These are phyloP conservation scores for Trinectes maculatus DNA, from an alignment of 2,113 vertebrate species.

Conservation along the genomic window DNA sequence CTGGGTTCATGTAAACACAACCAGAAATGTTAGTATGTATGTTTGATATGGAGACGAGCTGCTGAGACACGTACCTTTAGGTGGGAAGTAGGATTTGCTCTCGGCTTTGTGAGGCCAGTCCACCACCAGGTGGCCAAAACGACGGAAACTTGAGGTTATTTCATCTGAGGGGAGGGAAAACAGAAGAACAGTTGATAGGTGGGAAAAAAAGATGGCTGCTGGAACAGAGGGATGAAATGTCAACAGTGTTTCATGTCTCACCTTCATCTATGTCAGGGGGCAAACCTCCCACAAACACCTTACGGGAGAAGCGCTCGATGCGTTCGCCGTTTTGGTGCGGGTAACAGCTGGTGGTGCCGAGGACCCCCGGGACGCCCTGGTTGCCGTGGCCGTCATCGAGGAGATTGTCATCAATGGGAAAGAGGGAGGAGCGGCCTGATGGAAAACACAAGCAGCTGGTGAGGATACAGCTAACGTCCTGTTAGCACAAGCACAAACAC, in stretches of 20 bases:
- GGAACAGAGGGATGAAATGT: neutral
- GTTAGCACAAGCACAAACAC: constrained; percentile 14
- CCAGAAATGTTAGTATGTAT: neutral
- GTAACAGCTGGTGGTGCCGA: constrained; percentile 91
- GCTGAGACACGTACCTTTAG: constrained; percentile 87
- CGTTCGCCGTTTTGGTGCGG: constrained; percentile 95
- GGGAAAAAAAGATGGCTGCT: neutral
- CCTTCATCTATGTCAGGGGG: constrained; percentile 99
- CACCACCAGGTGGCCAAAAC: constrained; percentile 96
- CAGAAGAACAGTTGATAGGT: neutral
- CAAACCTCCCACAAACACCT: constrained; percentile 97
- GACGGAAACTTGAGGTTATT: constrained; percentile 97
- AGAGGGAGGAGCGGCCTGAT: constrained; percentile 94
- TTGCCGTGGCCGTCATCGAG: constrained; percentile 93
- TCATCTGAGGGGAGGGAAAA: constrained; percentile 84
- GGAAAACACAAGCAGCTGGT: constrained; percentile 34
- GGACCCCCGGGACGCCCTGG: constrained; percentile 88
- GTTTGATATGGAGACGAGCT: neutral
- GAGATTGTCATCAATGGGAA: constrained; percentile 95
- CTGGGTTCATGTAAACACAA: neutral
- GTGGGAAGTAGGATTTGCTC: constrained; percentile 98
- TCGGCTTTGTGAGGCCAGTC: constrained; percentile 99
- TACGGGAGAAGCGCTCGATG: constrained; percentile 96
- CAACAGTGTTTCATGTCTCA: constrained; percentile 51
- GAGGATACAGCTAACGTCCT: neutral